These are phyloP conservation scores for Rhyacichthys aspro DNA, from an alignment of 2,797 vertebrate species.

Conservation along the genomic window DNA sequence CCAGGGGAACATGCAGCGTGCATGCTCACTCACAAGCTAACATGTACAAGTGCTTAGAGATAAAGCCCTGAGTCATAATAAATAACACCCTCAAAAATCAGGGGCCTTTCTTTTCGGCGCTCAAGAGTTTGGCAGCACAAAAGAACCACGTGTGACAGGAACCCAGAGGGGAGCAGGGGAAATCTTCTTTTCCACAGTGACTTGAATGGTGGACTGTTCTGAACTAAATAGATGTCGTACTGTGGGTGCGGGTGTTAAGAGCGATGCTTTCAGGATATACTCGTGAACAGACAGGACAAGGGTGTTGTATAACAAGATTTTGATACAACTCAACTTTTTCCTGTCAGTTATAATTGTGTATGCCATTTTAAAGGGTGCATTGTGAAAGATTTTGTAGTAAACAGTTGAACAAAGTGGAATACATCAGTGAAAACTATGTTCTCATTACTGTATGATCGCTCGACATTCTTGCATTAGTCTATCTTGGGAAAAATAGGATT, in stretches of 20 bases:
- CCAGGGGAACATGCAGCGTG: constrained; percentile 23
- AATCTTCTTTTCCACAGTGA: neutral
- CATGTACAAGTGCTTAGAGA: constrained; percentile 30
- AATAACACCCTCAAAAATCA: constrained; percentile 42
- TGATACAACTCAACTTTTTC: too few species aligned
- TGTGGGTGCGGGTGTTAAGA: constrained; percentile 6
- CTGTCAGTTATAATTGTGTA: too few species aligned
- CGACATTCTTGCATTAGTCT: too few species aligned
- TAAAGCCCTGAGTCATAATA: constrained; percentile 42
- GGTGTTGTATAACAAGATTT: neutral
- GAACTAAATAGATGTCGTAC: constrained; percentile 16
- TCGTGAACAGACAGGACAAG: constrained; percentile 2
- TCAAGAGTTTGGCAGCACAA: constrained; percentile 37
- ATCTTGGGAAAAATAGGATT: too few species aligned
- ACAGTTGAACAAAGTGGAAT: too few species aligned
- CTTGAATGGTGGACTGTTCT: constrained; percentile 10
- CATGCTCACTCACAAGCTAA: neutral
- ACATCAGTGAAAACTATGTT: too few species aligned
- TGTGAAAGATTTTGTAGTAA: too few species aligned
- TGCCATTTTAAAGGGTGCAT: too few species aligned
- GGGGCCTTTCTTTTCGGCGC: constrained; percentile 21
- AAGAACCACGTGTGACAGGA: constrained; percentile 8
- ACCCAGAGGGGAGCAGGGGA: neutral
- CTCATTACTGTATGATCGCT: too few species aligned
- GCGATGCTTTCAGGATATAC: constrained; percentile 13